These are phyloP conservation scores for Apodemia mormo DNA, from an alignment of 2,888 invertebrate genomes.

Conservation along the genomic window DNA sequence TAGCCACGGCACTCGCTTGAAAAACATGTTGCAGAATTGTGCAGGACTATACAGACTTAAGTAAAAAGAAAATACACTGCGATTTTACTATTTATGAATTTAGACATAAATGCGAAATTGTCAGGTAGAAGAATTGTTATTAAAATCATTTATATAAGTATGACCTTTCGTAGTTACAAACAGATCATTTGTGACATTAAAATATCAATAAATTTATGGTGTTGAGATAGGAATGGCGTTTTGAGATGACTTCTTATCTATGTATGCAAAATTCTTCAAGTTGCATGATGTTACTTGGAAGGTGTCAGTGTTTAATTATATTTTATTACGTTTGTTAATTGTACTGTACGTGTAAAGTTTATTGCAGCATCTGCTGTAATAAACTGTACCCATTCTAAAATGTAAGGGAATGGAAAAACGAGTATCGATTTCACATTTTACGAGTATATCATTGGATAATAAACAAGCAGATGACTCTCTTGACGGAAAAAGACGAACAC, in stretches of 20 bases:
- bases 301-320: constrained; percentile 37
- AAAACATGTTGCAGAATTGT: constrained; percentile 61
- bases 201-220: constrained; percentile 80
- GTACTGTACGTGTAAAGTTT: background rate
- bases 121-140: constrained; percentile 24
- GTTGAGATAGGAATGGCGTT: constrained; percentile 63
- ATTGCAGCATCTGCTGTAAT: background rate
- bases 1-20: constrained; percentile 72
- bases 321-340: constrained; percentile 29
- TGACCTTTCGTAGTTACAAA: constrained; percentile 65
- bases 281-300: constrained; percentile 36
- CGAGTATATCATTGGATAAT: no score
- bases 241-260: constrained; percentile 57
- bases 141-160: constrained; percentile 46
- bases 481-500: no score
- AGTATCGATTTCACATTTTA: background rate
- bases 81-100: constrained; percentile 32
- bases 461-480: no score
- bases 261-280: constrained; percentile 55
- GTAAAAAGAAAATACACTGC: background rate
- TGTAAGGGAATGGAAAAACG: background rate
- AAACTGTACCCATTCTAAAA: background rate
- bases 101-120: constrained; percentile 30
- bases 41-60: constrained; percentile 20
- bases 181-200: constrained; percentile 81